Evolutionary conservation across 2,113 vertebrate genomes (phyloP), one percentile per base, ranked within the genome.

Genomic region (Xiphophorus couchianus): DNA sequence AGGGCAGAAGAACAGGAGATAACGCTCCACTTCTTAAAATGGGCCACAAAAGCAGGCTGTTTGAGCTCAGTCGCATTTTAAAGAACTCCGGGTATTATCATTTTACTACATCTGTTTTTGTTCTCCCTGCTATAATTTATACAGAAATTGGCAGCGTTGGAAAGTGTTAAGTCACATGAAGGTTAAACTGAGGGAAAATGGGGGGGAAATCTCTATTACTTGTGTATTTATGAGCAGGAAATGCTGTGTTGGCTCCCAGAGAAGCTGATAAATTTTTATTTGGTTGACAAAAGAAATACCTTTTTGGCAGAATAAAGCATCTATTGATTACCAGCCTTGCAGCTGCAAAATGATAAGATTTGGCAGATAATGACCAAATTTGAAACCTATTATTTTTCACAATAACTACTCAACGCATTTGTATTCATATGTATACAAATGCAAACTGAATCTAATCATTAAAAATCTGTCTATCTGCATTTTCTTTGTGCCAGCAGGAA

Each of bases 231-330:
- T 73, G 63, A 14, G 8, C 54, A 44, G 48, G 79, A 82, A 89
- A 85, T 86, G 31, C 86, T 87, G 51, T 10, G 19, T 90, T 91
- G 92, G 90, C 85, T 93, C 75, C 71, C 78, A 30, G 51, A 79
- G 60, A 69, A 31, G 74, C 30, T 84, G 71, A 73, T 82, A 62
- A 80, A 62, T 78, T 83, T 78, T 74, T 67, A 91, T 86, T 92
- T 84, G 85, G 84, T 80, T 81, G 76, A 85, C 86, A 88, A 90
- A 89, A 84, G 86, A 88, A 90, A 76, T 73, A 75, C 85, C 64
- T 84, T 88, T 69, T 87, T 84, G 58, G 73, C 73, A 71, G 78
- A 66, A 66, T 83, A 67, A 78, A 84, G 72, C 85, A 74, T 88
- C 69, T 78, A 48, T 82, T 87, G 75, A 84, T 84, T 80, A 81